A percentile compares a stretch with the other conserved stretches of the same genome.
Conservation (phyloP, 37 sponge, comb jelly and placozoan species). For the Beroe ovata region DNA sequence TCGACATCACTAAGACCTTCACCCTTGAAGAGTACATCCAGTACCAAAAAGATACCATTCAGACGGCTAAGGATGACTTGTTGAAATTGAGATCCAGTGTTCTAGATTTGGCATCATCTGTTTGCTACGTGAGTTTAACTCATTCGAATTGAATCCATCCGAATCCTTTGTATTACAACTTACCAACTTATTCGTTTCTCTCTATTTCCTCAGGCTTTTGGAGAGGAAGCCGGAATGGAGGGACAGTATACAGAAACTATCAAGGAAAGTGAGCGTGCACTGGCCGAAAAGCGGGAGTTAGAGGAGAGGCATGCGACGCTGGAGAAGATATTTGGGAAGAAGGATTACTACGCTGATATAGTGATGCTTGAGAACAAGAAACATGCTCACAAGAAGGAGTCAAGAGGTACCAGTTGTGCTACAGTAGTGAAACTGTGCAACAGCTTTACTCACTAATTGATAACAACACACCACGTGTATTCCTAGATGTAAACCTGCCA, state of each 20-base stretch:
- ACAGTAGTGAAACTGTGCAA: no score
- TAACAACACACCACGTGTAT: no score
- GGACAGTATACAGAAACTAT: slow-evolving; percentile 27
- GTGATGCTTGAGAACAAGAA: slow-evolving; percentile 64
- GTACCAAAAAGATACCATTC: background rate
- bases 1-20: slow-evolving; percentile 19
- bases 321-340: slow-evolving; percentile 47
- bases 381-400: background rate
- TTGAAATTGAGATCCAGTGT: background rate
- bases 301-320: slow-evolving; percentile 13
- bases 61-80: background rate
- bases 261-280: slow-evolving; percentile 41
- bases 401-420: background rate
- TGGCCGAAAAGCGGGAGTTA: slow-evolving; percentile 1
- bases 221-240: slow-evolving; percentile 41
- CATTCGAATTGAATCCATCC: no score
- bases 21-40: slow-evolving; percentile 32
- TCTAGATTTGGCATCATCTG: background rate
- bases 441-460: no score
- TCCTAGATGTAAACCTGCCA: slow-evolving; percentile 52
- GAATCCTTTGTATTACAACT: no score
- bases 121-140: slow-evolving; percentile 29
- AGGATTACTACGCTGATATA: slow-evolving; percentile 35
- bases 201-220: slow-evolving; percentile 31
- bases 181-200: no score